Evolutionary conservation across 1,140 invertebrate species (phyloP).

Genomic region (Listronotus oregonensis): DNA sequence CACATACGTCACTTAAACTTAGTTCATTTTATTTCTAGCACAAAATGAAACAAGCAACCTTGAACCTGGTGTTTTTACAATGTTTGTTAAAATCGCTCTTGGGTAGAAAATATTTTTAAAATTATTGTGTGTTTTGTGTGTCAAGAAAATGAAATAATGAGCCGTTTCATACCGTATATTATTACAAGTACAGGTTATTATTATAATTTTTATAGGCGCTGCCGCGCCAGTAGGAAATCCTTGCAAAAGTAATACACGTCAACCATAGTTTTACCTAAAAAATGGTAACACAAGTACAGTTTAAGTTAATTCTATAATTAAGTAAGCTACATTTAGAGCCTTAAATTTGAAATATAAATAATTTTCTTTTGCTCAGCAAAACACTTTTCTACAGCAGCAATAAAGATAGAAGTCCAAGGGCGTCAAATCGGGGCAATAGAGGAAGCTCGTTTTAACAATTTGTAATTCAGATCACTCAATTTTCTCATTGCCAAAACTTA

Average conservation of each 20-base stretch:
- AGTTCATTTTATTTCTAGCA: constrained; percentile 9
- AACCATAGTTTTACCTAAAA: too few relatives aligned
- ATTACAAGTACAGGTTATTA: neutral
- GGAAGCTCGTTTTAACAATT: too few relatives aligned
- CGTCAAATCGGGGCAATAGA: too few relatives aligned
- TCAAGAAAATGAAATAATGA: constrained; percentile 6
- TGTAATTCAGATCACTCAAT: too few relatives aligned
- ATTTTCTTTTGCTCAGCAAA: too few relatives aligned
- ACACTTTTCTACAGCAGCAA: too few relatives aligned
- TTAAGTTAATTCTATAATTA: neutral
- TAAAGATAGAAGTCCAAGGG: too few relatives aligned
- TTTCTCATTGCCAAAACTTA: too few relatives aligned
- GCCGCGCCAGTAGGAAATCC: neutral
- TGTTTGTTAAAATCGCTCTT: constrained; percentile 10
- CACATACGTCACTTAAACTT: neutral
- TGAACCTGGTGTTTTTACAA: constrained; percentile 13
- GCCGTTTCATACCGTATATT: constrained; percentile 2
- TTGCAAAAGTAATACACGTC: neutral
- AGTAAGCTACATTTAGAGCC: too few relatives aligned
- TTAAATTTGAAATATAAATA: too few relatives aligned
- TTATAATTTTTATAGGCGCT: constrained; percentile 11
- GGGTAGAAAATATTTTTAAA: constrained; percentile 8
- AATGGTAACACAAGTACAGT: neutral
- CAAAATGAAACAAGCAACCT: constrained; percentile 15
- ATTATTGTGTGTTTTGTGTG: constrained; percentile 14